Evolutionary conservation across 2,113 vertebrate genomes (phyloP), one percentile per base, ranked within the genome.

Genomic region (Balaeniceps rex): DNA sequence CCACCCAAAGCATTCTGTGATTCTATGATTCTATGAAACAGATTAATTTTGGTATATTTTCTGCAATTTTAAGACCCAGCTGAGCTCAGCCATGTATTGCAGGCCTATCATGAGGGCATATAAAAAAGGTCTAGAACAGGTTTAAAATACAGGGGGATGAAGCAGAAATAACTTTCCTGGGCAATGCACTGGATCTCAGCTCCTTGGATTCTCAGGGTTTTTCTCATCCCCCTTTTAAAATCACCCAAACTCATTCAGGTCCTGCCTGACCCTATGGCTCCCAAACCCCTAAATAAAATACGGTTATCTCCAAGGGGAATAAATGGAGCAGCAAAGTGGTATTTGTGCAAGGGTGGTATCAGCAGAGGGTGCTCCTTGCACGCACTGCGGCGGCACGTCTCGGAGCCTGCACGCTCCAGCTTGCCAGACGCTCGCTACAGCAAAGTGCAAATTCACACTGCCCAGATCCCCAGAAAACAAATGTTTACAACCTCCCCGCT

Each of bases 331-430:
- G 22, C 29, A 22, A 42, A 72, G 42, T 1, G 2, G 4, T 18
- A 2, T 12, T 29, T 60, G n/a, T 28, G 68, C 16, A 15, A 38
- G 33, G 25, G 1, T 34, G 34, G 4, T 19, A 25, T 66, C 8
- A 0, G 94, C 86, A 93, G 83, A 75, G 90, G 90, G 65, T 52
- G 52, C n/a, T 40, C 47, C 72, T 36, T 9, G 23, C 64, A 18
- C 2, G 1, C 7, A 0, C 12, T 26, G 14, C 1, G 0, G 34
- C 24, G 44, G 11, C 23, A 13, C 19, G 1, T 36, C 63, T 52
- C 13, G 1, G 11, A 58, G 22, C 24, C 22, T 23, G 36, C 69
- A 29, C 0, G 1, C 5, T 58, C 34, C 68, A 19, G 4, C 7
- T 1, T 24, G 16, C 46, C 49, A 40, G 60, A 18, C 1, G 2